Evolutionary conservation across 2,113 vertebrate genomes (phyloP), one percentile per base, ranked within the genome.

Genomic region (Himantopus leucocephalus): DNA sequence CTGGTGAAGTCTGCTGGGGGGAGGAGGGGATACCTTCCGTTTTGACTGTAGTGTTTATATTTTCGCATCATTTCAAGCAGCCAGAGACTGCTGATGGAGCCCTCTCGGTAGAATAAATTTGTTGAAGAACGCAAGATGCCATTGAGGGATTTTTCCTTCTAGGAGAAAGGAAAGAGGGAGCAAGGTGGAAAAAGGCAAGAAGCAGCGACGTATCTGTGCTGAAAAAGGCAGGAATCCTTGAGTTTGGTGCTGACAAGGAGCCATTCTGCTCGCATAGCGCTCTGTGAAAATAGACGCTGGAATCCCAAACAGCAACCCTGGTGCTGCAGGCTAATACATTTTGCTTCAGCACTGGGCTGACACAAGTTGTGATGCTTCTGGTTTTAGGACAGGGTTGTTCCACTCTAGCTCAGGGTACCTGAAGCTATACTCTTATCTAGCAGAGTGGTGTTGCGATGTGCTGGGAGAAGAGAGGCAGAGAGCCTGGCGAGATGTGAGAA

Each of bases 181-280:
- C 1, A 0, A 15, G 35, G 29, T 73, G 41, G 58, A 23, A 39
- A 84, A 71, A 83, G 34, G 5, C n/a, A 70, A 63, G 66, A 27
- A 12, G 24, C 18, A 48, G 55, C 1, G 3, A 5, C 2, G 0
- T 6, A 20, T 23, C 9, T 60, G 21, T 74, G 21, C 8, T 41
- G 39, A 27, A 47, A 78, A 63, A 64, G 35, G 2, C 5, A 47
- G 53, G 34, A 67, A 70, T 70, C 23, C 30, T 77, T 7, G 23
- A 26, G 13, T 21, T 20, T 60, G 78, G 23, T 56, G 56, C 32
- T 37, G 21, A 22, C 1, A 3, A 3, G 5, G 48, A 89, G 18
- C 6, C 5, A 7, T 10, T 41, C 55, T 39, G 20, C 47, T 67
- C 12, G 7, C 18, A 9, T 0, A 53, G 11, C 14, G 2, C 34